phyloP scores from a whole-genome alignment of 2,888 invertebrate species.

The Meiosimyza decipiens region DNA sequence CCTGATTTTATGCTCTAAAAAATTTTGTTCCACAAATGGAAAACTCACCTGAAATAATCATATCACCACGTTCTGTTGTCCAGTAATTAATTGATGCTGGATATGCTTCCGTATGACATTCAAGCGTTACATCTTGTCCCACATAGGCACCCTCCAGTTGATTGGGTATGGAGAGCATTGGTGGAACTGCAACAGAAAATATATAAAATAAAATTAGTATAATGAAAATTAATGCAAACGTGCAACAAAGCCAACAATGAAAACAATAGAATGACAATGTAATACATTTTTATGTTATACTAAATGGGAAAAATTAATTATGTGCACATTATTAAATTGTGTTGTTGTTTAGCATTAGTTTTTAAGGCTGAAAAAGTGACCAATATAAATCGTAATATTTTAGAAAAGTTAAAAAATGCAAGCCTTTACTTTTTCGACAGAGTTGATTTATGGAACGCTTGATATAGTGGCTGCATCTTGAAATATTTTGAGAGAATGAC shows the following conservation, averaged over 20 bases:
- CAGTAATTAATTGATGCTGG: conserved; percentile 95
- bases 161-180: conserved; percentile 93
- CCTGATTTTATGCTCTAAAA: too few species aligned
- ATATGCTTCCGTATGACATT: conserved; percentile 92
- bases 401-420: too few species aligned
- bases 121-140: conserved; percentile 87
- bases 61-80: conserved; percentile 90
- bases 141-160: conserved; percentile 91
- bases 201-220: conserved; percentile 8
- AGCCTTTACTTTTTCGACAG: too few species aligned
- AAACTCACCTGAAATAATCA: conserved; percentile 89
- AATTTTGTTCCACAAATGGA: neutral
- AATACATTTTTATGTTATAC: too few species aligned
- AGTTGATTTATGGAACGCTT: too few species aligned
- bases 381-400: too few species aligned
- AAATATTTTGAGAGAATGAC: neutral
- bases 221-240: conserved; percentile 34
- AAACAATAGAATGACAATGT: too few species aligned
- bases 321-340: too few species aligned
- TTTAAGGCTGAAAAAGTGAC: too few species aligned
- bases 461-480: too few species aligned
- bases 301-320: too few species aligned
- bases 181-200: conserved; percentile 79
- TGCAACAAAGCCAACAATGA: neutral
- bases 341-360: too few species aligned